A percentile compares a stretch with the other conserved stretches of the same genome.
These are phyloP conservation scores for Taurulus bubalis DNA, from an alignment of 2,113 vertebrate species.

Conservation along the genomic window DNA sequence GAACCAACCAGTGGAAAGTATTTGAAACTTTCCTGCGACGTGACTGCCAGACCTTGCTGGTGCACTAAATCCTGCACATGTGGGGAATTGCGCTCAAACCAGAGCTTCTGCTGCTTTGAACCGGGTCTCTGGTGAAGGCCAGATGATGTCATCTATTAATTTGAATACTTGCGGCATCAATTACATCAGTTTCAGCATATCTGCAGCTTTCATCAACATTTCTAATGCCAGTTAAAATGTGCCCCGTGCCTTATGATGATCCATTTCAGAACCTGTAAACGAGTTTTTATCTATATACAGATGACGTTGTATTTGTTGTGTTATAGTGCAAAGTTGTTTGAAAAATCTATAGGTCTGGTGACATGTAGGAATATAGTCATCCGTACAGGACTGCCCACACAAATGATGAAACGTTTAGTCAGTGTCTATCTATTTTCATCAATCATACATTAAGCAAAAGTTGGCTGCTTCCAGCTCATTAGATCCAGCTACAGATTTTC, in stretches of 20 bases:
- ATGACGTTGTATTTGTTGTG: not conserved
- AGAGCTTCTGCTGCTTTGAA: conserved; percentile 9
- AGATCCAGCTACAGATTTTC: not conserved
- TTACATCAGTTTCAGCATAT: conserved; percentile 50
- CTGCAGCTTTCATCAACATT: conserved; percentile 54
- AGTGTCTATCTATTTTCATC: too few species aligned
- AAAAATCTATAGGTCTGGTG: not conserved
- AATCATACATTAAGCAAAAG: too few species aligned
- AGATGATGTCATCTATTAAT: conserved; percentile 66
- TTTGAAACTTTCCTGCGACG: conserved; percentile 15
- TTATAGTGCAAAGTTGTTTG: not conserved
- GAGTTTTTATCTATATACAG: not conserved
- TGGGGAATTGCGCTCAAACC: conserved; percentile 42
- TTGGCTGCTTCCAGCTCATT: not conserved
- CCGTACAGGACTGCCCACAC: not conserved
- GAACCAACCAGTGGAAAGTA: conserved; percentile 49
- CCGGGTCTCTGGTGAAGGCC: conserved; percentile 24
- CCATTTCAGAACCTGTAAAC: not conserved
- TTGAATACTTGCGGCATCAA: conserved; percentile 60
- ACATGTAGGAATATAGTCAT: not conserved
- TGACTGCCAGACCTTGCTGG: conserved; percentile 25
- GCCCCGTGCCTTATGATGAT: not conserved
- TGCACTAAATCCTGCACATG: conserved; percentile 54
- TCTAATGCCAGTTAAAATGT: not conserved
- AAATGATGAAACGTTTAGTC: not conserved